phyloP scores from a whole-genome alignment of 2,113 vertebrate species.

The Sarotherodon lohbergeri region DNA sequence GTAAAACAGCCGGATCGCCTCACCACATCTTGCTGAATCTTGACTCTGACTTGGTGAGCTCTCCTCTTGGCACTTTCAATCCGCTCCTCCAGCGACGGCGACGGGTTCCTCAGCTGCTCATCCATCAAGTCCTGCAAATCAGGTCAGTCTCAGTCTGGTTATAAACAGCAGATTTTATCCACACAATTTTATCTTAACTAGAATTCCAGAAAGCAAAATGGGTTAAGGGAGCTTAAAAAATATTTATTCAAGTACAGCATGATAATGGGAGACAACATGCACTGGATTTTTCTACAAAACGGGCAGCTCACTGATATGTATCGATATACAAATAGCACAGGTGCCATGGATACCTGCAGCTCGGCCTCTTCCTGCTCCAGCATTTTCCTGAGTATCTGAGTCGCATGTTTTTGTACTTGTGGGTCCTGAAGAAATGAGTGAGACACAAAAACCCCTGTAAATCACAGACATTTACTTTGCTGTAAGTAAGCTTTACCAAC shows the following conservation, averaged over 20 bases:
- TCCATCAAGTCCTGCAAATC: constrained; percentile 76
- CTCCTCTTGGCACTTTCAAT: constrained; percentile 84
- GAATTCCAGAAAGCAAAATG: fast-evolving
- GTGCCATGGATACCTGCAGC: constrained; percentile 75
- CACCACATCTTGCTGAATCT: constrained; percentile 83
- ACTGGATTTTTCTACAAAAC: neutral
- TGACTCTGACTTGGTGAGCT: constrained; percentile 83
- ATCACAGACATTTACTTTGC: fast-evolving
- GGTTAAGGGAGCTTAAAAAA: too few species aligned
- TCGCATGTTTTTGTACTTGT: constrained; percentile 86
- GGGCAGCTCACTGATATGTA: neutral
- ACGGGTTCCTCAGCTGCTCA: constrained; percentile 76
- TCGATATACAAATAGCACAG: neutral
- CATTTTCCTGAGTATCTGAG: constrained; percentile 90
- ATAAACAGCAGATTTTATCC: neutral
- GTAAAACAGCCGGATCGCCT: neutral
- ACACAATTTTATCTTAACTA: neutral
- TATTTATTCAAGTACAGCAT: fast-evolving
- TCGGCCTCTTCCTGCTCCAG: constrained; percentile 88
- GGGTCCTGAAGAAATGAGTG: constrained; percentile 71
- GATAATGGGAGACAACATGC: neutral
- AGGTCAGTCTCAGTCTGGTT: neutral
- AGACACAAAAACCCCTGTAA: neutral
- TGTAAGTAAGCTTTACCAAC: fast-evolving
- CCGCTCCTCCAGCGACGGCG: constrained; percentile 76